Base-by-base conservation (phyloP, 1,140 invertebrate genomes). In the Popillia japonica region DNA sequence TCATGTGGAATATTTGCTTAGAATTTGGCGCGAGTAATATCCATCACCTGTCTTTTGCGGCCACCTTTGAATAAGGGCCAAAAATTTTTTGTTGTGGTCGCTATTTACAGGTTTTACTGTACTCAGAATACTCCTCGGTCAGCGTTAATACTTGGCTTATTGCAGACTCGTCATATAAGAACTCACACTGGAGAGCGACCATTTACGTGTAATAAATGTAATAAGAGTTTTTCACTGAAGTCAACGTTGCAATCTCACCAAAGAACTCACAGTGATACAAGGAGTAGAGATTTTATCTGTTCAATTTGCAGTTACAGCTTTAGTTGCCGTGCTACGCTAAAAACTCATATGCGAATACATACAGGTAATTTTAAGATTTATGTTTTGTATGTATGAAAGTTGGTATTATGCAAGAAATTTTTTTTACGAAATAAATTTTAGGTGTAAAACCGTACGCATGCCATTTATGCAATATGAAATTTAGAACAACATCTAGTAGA, bases 121-220 rank as follows among this genome's bases (percentile, higher is more conserved):
- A n/a, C n/a, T n/a, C n/a, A n/a, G n/a, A n/a, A n/a, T n/a, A n/a
- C n/a, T n/a, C n/a, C n/a, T n/a, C n/a, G n/a, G n/a, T n/a, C n/a
- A n/a, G n/a, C 27, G 27, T 34, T 34, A 2, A 34, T 34, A 23
- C 1, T 72, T 27, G 17, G 17, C 42, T 0, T 55, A 64, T 84
- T 82, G 77, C 74, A 85, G 84, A 77, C 41, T n/a, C 76, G 85
- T 3, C 86, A 87, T 78, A 78, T 86, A 22, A 83, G 90, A 68
- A 91, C 90, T 3, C 93, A 94, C 80, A 93, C 92, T 0, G 92
- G 92, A 3, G 91, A 93, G 82, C 90, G 91, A 78, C 93, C 93
- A 0, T 94, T 90, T 83, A 86, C 87, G 7, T 94, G 93, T 82
- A 84, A 89, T 23, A 86, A 88, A 77, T 94, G 93, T 84, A 85